Conservation (phyloP, 2,797 vertebrate species). For the Heliangelus exortis region DNA sequence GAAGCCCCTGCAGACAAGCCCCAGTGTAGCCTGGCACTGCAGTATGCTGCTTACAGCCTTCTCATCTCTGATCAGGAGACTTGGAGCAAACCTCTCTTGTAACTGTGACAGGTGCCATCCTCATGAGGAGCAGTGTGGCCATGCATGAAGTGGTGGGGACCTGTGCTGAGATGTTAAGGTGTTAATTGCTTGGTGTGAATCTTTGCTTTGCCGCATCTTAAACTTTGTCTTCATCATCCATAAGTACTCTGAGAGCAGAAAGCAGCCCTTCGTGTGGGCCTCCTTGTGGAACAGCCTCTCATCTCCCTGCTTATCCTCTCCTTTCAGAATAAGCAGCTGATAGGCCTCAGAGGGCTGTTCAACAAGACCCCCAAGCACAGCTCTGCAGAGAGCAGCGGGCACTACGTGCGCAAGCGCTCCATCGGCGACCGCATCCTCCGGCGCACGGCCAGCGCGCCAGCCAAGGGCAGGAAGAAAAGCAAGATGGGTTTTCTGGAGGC, state of each 20-base stretch:
- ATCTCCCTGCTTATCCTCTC: background rate
- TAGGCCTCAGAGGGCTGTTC: conserved; percentile 93
- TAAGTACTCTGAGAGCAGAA: background rate
- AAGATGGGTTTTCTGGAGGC: conserved; percentile 89
- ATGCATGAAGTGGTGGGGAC: conserved; percentile 71
- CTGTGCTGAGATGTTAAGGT: background rate
- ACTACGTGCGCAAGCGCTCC: conserved; percentile 86
- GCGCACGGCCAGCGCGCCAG: conserved; percentile 94
- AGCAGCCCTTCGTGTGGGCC: background rate
- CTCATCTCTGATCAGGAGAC: conserved; percentile 37
- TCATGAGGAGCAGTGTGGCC: conserved; percentile 15
- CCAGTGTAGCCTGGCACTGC: conserved; percentile 25
- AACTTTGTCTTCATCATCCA: background rate
- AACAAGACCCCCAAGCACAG: conserved; percentile 86
- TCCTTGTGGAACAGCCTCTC: fast-evolving
- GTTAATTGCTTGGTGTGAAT: conserved; percentile 59
- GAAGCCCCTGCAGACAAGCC: conserved; percentile 32
- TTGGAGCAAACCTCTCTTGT: conserved; percentile 17
- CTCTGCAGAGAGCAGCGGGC: conserved; percentile 80
- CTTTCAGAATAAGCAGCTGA: conserved; percentile 89
- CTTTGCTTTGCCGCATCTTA: conserved; percentile 40
- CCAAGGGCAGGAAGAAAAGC: conserved; percentile 95
- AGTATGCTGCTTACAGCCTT: conserved; percentile 7
- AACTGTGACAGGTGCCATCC: conserved; percentile 50
- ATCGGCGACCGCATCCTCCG: conserved; percentile 91